Conservation (phyloP, 2,797 vertebrate species). For the Thunnus albacares region DNA sequence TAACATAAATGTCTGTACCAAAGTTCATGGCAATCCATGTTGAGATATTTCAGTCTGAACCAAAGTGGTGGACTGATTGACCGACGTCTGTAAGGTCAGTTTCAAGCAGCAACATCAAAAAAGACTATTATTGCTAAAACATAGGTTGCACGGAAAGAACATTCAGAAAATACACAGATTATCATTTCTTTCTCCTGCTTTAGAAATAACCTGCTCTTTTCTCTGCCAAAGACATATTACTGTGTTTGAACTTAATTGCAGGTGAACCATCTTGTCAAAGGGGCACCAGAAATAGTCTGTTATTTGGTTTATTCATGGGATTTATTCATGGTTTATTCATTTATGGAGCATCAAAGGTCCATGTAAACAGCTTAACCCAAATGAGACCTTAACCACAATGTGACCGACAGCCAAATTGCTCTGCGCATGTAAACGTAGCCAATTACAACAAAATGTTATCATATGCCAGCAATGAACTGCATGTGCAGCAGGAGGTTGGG, state of each 20-base stretch:
- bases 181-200: background rate
- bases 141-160: background rate
- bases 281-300: constrained; percentile 2
- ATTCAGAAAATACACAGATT: background rate
- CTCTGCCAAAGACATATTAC: background rate
- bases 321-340: constrained; percentile 55
- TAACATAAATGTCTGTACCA: background rate
- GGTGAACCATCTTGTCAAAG: background rate
- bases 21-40: background rate
- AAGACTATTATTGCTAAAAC: background rate
- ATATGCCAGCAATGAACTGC: constrained; percentile 15
- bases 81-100: background rate
- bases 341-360: constrained; percentile 18
- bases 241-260: background rate
- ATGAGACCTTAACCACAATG: constrained; percentile 31
- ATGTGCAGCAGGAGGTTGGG: constrained; percentile 18
- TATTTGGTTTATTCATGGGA: constrained; percentile 49
- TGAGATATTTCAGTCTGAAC: background rate
- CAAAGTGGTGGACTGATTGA: background rate
- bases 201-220: background rate
- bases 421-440: background rate
- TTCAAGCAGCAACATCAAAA: background rate
- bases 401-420: constrained; percentile 10
- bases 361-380: constrained; percentile 33
- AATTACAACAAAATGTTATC: constrained; percentile 36